Evolutionary conservation across 2,113 vertebrate genomes (phyloP).

Genomic region (Chaetops frenatus): DNA sequence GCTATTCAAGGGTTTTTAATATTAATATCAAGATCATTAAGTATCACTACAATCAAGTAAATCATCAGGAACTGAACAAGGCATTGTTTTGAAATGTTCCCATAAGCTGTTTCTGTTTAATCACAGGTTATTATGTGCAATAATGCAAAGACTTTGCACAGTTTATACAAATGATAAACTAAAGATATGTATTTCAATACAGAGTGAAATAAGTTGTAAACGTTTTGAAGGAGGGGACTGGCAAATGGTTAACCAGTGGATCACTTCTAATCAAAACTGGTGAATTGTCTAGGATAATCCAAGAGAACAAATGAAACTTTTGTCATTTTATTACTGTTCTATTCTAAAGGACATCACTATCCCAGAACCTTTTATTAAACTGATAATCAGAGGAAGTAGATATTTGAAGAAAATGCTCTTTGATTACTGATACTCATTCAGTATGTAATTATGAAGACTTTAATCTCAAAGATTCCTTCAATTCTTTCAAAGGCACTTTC

Average conservation of each 20-base stretch:
- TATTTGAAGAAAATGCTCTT: not conserved
- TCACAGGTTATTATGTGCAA: not conserved
- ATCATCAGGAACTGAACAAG: not conserved
- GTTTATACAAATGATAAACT: not conserved
- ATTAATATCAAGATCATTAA: not conserved
- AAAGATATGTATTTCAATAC: not conserved
- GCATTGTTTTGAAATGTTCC: not conserved
- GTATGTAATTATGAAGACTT: not conserved
- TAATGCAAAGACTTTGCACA: not conserved
- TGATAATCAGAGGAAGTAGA: not conserved
- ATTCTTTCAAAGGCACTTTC: not conserved
- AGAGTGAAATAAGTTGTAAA: not conserved
- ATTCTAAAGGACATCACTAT: not conserved
- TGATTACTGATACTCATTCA: not conserved
- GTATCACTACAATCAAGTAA: not conserved
- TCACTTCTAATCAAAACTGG: not conserved
- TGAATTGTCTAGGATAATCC: not conserved
- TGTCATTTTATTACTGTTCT: not conserved
- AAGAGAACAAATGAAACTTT: not conserved
- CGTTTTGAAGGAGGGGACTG: not conserved
- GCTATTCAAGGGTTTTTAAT: not conserved
- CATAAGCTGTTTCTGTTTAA: not conserved
- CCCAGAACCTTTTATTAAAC: not conserved
- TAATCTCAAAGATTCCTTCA: not conserved
- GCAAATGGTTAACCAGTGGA: not conserved